Conservation (phyloP, 2,113 vertebrate genomes). For the Lates calcarifer region DNA sequence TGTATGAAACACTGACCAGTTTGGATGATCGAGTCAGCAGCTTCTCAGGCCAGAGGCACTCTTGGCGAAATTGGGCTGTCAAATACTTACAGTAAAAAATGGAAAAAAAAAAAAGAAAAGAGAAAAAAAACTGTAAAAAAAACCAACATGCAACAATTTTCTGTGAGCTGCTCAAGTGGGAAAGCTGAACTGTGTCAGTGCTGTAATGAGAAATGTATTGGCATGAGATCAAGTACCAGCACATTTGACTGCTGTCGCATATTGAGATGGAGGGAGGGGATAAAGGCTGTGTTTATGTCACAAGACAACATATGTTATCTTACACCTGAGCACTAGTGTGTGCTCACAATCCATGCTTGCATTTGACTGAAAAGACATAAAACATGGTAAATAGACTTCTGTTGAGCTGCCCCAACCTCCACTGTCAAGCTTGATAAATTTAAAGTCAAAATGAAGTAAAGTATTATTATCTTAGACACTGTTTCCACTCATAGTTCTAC, state of each 20-base stretch:
- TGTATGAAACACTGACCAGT: conserved; percentile 63
- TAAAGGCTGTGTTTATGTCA: neutral
- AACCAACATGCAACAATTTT: conserved; percentile 22
- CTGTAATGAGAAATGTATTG: neutral
- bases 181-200: conserved; percentile 6
- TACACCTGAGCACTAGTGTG: neutral
- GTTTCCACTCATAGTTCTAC: neutral
- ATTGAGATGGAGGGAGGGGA: conserved; percentile 4
- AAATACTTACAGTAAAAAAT: conserved; percentile 48
- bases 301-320: neutral
- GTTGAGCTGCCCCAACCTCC: neutral
- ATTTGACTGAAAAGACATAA: neutral
- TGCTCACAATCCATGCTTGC: neutral
- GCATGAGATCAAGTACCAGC: conserved; percentile 6
- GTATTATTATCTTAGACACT: neutral
- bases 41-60: conserved; percentile 64
- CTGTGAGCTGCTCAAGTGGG: neutral
- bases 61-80: conserved; percentile 65
- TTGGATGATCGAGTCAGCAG: conserved; percentile 70
- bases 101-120: conserved; percentile 28
- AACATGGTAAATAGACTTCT: neutral
- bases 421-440: neutral
- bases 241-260: neutral
- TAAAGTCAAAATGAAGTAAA: neutral
- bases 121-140: neutral